Base-by-base conservation (phyloP, 2,888 invertebrate species). In the Lycocerus yunnanus region DNA sequence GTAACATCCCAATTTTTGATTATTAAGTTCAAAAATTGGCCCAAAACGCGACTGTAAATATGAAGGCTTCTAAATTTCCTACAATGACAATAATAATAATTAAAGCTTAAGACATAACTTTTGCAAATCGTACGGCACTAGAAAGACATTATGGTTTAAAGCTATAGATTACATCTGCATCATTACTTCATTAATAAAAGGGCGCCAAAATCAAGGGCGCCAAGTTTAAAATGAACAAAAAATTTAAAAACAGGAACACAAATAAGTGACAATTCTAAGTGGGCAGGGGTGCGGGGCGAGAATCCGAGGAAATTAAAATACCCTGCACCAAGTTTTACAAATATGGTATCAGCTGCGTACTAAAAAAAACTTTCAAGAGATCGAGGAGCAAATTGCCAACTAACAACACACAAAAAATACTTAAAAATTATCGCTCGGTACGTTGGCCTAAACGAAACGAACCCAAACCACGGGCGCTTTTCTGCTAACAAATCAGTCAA, bases 141-240 rank as follows among this genome's bases (percentile, higher is more conserved):
- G 74, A 74, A 74, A 74, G 74, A 74, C 74, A 74, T 74, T 66
- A 66, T 18, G 74, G 74, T 71, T 74, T 74, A 74, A 74, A 71
- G 74, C 74, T 74, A 27, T 71, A 74, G 70, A 20, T 71, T 27
- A 63, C 16, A 63, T 18, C 61, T 63, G 61, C 61, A 13, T 43
- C 43, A 6, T 43, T 43, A 43, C 43, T 43, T 43, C 43, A 43
- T n/a, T 43, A 43, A 43, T 43, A 43, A 43, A 43, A n/a, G 1
- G 43, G 2, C 43, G 43, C 43, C 43, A 2, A 43, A n/a, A 43
- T 43, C 43, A 43, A 6, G 43, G n/a, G 43, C 43, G 43, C 43
- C 43, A 43, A n/a, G 43, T 43, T n/a, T 43, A 43, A 43, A 43
- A 43, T 43, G 43, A 43, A 43, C 43, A n/a, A n/a, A n/a, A 43